Base-by-base conservation (phyloP, 1,140 invertebrate genomes). In the Euura lappo region DNA sequence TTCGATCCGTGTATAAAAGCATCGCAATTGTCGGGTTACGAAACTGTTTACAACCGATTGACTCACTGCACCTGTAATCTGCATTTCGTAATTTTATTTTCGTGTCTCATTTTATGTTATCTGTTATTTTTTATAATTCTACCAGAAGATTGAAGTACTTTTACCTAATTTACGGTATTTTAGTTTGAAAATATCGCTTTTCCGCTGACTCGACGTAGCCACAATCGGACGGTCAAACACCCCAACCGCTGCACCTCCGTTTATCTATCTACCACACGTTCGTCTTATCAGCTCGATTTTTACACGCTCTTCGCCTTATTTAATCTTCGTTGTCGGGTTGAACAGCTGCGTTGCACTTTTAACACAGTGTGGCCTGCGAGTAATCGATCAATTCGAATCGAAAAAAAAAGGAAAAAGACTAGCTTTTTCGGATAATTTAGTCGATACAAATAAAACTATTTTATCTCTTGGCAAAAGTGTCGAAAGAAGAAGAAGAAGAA, bases 171-270 rank as follows among this genome's bases (percentile, higher is more conserved):
- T 28, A 28, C 28, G 28, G 28, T 28, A 28, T 28, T 28, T 28
- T 28, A 28, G 28, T 28, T 28, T 28, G 28, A 28, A 28, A 28
- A 28, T 28, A 28, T 28, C 28, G 28, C 28, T 28, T 28, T 60
- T 60, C 51, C 13, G 13, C 51, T 60, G 51, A 60, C 51, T 60
- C 51, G 51, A 6, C 51, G 13, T 60, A 0, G 51, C 51, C 51
- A n/a, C 51, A n/a, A 60, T 60, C 51, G 51, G 8, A 60, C 51
- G 51, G 51, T 60, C 51, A 60, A 60, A 60, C 51, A 60, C 51
- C 51, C 51, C 6, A n/a, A 60, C 3, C 6, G 51, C 51, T 60
- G 51, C 51, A 60, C 51, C 51, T 60, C 51, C 51, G 51, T 60
- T 11, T 60, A 8, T 60, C 3, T n/a, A 6, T 8, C 13, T n/a